Base-by-base conservation (phyloP, 2,797 vertebrate genomes). In the Garrulus glandarius region DNA sequence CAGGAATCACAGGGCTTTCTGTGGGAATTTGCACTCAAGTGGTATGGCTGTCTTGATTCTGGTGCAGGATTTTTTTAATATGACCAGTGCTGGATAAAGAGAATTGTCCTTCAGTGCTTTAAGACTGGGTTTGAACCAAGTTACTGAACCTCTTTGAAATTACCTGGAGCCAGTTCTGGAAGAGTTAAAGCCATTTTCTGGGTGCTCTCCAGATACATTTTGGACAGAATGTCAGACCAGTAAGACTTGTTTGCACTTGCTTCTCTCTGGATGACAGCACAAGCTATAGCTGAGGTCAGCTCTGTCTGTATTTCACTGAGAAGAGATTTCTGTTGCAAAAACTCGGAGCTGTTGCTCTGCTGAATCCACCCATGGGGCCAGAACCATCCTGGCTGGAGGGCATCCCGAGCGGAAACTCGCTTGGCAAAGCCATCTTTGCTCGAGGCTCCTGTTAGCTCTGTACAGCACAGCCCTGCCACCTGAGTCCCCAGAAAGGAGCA, bases 241-340 rank as follows among this genome's bases (percentile, higher is more conserved):
- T 56, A 84, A 88, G 44, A 52, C 81, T 72, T 95, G 87, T 75
- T 94, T 91, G 81, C 52, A 24, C 91, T 93, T 77, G 80, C 56
- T 75, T 91, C 34, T 94, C 59, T 92, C 59, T 79, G 84, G 90
- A 79, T 95, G 88, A 91, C 70, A 90, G 93, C 90, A 72, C 71
- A 93, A 69, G 70, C 55, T 92, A 3, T 56, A 90, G 92, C 94
- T 95, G 88, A 93, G 81, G 49, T 96, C 93, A 95, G 83, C 88
- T 91, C 79, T 92, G 50, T 84, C 91, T 87, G 60, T 47, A 20
- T 69, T 92, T 78, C 64, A 39, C 77, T 67, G 43, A 69, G 84
- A 77, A 79, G 78, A 84, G 72, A 30, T 57, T 91, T 89, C 84
- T 91, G 44, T 74, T 94, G 88, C 43, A 74, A 85, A 95, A 92